These are phyloP conservation scores for Orthonychiurus folsomi DNA, from an alignment of 2,888 invertebrate genomes.

Conservation along the genomic window DNA sequence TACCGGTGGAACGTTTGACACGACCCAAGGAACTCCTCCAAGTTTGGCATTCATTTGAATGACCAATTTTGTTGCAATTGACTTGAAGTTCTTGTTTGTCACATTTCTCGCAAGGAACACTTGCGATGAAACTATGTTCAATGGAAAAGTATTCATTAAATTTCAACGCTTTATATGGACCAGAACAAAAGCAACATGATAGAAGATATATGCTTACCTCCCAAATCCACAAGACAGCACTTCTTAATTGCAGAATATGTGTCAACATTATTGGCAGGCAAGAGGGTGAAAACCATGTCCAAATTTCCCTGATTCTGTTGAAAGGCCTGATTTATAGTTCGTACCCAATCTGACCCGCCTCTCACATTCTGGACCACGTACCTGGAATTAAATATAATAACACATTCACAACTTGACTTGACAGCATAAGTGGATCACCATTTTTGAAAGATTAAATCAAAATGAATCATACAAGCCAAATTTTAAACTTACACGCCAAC, in stretches of 20 bases:
- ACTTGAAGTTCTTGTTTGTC: conserved; percentile 23
- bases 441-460: background rate
- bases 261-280: conserved; percentile 48
- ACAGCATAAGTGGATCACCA: background rate
- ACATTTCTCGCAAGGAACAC: conserved; percentile 29
- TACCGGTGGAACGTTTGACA: conserved; percentile 56
- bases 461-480: background rate
- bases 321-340: background rate
- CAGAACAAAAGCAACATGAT: background rate
- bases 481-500: conserved; percentile 20
- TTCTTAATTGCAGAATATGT: conserved; percentile 50
- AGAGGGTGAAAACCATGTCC: conserved; percentile 46
- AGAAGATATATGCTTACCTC: conserved; percentile 15
- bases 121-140: conserved; percentile 31
- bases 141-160: background rate
- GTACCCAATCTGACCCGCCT: background rate
- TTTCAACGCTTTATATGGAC: background rate
- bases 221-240: conserved; percentile 22
- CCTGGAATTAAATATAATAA: too few relatives aligned
- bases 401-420: background rate
- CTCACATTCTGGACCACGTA: too few relatives aligned
- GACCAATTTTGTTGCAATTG: conserved; percentile 46
- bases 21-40: conserved; percentile 81
- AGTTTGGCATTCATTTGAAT: conserved; percentile 54
- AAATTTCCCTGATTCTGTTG: background rate